phyloP scores from a whole-genome alignment of 2,797 vertebrate genomes.

The Sebastes cheni region DNA sequence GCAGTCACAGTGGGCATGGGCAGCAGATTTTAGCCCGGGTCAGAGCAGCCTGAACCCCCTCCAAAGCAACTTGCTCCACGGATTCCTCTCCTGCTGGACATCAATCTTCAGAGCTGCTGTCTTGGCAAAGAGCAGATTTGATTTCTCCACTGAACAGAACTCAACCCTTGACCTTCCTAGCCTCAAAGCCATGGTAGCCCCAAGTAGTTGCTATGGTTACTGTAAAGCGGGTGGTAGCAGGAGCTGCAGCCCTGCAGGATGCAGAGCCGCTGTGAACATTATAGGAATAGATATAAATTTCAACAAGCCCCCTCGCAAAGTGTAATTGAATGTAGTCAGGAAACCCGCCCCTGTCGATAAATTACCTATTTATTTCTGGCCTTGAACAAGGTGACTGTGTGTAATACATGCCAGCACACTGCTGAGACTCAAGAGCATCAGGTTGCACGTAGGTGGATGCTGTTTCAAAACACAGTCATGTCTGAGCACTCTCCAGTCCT shows the following conservation, averaged over 20 bases:
- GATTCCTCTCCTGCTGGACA: constrained; percentile 69
- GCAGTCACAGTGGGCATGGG: constrained; percentile 36
- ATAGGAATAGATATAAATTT: constrained; percentile 59
- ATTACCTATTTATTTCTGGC: constrained; percentile 69
- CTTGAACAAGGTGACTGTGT: constrained; percentile 68
- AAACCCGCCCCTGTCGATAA: constrained; percentile 54
- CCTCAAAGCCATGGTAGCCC: constrained; percentile 61
- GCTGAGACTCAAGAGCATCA: constrained; percentile 4
- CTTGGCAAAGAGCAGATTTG: constrained; percentile 75
- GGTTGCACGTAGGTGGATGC: constrained; percentile 19
- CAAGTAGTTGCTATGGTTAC: constrained; percentile 80
- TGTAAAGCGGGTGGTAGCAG: constrained; percentile 43
- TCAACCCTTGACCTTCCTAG: constrained; percentile 77
- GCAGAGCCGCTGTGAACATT: constrained; percentile 46
- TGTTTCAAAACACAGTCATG: constrained; percentile 52
- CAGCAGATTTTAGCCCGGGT: constrained; percentile 59
- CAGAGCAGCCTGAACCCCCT: constrained; percentile 47
- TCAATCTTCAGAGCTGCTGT: constrained; percentile 74
- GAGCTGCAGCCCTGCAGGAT: constrained; percentile 51
- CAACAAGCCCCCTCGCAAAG: constrained; percentile 24
- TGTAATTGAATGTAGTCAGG: constrained; percentile 59
- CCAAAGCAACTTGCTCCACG: constrained; percentile 29
- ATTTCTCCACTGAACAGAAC: constrained; percentile 76
- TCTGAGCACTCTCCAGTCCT: constrained; percentile 23
- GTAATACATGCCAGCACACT: constrained; percentile 16